These are phyloP conservation scores for Caretta caretta DNA, from an alignment of 2,113 vertebrate species.

Conservation along the genomic window DNA sequence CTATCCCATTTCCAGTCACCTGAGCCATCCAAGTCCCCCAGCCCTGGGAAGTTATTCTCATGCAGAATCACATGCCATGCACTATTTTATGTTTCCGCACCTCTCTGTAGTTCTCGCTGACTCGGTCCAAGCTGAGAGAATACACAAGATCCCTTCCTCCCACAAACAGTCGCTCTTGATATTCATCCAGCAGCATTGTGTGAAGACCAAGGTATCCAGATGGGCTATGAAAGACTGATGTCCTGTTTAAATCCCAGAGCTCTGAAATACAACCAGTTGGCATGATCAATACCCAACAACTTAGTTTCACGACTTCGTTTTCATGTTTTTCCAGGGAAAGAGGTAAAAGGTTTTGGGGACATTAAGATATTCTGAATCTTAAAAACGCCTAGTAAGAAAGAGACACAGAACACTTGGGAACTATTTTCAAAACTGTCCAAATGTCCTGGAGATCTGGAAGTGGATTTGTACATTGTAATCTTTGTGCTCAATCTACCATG, in stretches of 20 bases:
- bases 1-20: background rate
- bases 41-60: background rate
- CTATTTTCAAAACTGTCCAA: constrained; percentile 13
- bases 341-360: constrained; percentile 5
- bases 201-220: constrained; percentile 87
- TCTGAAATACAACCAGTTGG: constrained; percentile 83
- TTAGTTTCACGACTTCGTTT: constrained; percentile 8
- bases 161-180: constrained; percentile 92
- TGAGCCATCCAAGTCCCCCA: background rate
- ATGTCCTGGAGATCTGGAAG: background rate
- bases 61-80: background rate
- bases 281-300: constrained; percentile 30
- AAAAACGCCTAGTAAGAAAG: constrained; percentile 23
- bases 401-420: background rate
- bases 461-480: background rate
- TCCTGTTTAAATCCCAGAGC: constrained; percentile 95
- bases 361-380: constrained; percentile 6
- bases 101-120: constrained; percentile 89
- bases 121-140: constrained; percentile 92
- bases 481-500: background rate
- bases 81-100: constrained; percentile 74
- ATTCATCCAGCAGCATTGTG: constrained; percentile 93
- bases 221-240: constrained; percentile 88
- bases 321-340: constrained; percentile 3
- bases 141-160: constrained; percentile 93